phyloP scores from a whole-genome alignment of 2,113 vertebrate genomes.

The Ailurus styani region DNA sequence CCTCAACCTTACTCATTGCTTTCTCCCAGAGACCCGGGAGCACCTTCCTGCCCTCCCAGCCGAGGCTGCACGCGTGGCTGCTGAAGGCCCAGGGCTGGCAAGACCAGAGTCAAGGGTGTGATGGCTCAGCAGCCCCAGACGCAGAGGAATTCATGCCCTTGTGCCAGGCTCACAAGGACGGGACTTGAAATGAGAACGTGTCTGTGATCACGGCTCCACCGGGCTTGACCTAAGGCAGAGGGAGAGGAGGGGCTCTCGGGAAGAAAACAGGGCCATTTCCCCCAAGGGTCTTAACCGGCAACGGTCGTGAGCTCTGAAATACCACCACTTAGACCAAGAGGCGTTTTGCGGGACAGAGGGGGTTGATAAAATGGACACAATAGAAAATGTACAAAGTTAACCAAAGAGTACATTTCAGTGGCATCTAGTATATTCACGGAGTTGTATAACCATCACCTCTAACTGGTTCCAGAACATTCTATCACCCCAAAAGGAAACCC shows the following conservation, averaged over 20 bases:
- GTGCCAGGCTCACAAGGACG: background rate
- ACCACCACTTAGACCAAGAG: background rate
- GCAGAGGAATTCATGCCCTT: background rate
- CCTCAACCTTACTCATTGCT: background rate
- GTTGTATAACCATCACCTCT: background rate
- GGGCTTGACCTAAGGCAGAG: background rate
- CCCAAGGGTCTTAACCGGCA: background rate
- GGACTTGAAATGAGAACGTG: background rate
- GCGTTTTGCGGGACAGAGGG: background rate
- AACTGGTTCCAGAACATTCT: background rate
- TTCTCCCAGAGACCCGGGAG: background rate
- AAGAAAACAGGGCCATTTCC: background rate
- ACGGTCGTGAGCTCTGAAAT: accelerated
- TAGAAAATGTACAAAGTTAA: background rate
- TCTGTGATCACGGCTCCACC: too few species aligned
- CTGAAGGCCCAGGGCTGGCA: background rate
- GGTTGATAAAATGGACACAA: background rate
- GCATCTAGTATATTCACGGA: background rate
- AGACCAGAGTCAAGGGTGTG: background rate
- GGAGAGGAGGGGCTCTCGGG: background rate
- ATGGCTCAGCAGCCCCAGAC: background rate
- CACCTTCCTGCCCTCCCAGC: background rate
- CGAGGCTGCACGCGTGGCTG: accelerated
- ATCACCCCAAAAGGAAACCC: background rate
- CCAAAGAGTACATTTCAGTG: background rate